Evolutionary conservation across 2,797 vertebrate species (phyloP).

Genomic region (Ctenosaura bakeri): DNA sequence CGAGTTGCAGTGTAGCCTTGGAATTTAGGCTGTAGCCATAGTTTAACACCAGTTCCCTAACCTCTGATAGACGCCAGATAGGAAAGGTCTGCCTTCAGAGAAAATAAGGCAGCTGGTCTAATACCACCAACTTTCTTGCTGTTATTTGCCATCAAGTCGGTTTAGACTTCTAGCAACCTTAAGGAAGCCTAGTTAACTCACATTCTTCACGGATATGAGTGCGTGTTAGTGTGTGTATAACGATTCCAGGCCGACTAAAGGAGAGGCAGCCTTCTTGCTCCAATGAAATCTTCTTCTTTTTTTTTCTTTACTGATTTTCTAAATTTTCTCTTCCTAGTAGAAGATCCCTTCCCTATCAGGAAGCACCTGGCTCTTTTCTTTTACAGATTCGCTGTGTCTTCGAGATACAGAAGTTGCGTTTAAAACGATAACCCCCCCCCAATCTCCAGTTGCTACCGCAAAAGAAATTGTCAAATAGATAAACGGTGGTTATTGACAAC

Average conservation of each 20-base stretch:
- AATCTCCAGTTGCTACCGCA: neutral
- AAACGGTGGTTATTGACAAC: neutral
- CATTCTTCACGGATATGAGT: no score
- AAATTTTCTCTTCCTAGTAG: neutral
- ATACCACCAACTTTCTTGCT: neutral
- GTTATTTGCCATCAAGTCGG: neutral
- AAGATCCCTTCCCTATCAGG: neutral
- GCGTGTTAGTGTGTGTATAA: no score
- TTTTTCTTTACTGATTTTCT: neutral
- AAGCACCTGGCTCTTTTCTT: neutral
- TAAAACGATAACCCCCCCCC: no score
- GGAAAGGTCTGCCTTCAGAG: neutral
- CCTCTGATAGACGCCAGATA: accelerated
- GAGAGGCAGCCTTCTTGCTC: neutral
- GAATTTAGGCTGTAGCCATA: neutral
- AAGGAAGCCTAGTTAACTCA: no score
- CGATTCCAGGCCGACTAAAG: neutral
- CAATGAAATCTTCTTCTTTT: neutral
- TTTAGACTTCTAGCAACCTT: no score
- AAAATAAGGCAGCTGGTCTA: neutral
- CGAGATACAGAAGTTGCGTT: neutral
- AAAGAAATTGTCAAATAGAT: conserved; percentile 38
- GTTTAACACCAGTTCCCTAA: neutral
- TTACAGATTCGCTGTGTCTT: neutral
- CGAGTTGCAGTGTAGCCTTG: neutral